phyloP scores from a whole-genome alignment of 2,113 vertebrate genomes.

The Charadrius vociferus region DNA sequence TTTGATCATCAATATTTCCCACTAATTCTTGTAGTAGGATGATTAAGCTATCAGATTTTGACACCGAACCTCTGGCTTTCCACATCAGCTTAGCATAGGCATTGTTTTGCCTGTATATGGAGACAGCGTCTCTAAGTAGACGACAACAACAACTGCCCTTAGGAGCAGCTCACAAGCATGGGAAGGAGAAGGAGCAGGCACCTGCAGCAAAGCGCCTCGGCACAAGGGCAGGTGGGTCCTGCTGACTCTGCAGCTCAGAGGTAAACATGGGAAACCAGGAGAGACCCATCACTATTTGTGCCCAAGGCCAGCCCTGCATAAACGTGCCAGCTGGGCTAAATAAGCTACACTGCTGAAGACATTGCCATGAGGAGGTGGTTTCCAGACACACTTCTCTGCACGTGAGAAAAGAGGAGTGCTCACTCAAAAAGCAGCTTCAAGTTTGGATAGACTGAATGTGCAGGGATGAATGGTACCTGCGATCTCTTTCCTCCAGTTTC shows the following conservation, averaged over 20 bases:
- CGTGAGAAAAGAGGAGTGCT: not conserved
- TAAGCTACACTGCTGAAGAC: not conserved
- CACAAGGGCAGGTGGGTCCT: not conserved
- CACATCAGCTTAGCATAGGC: not conserved
- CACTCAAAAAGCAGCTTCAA: not conserved
- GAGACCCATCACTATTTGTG: not conserved
- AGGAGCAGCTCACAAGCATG: not conserved
- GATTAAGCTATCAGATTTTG: not conserved
- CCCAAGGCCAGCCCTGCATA: not conserved
- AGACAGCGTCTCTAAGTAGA: not conserved
- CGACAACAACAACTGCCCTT: not conserved
- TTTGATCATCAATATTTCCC: not conserved
- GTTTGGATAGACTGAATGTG: not conserved
- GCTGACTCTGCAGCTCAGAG: not conserved
- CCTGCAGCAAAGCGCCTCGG: not conserved
- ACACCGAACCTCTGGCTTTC: not conserved
- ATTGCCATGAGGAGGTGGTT: not conserved
- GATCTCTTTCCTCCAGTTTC: not conserved
- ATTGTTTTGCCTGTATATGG: not conserved
- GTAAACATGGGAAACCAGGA: not conserved
- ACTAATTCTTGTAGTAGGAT: not conserved
- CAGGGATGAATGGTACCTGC: not conserved
- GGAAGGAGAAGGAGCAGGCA: not conserved
- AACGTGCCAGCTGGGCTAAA: not conserved
- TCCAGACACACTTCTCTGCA: not conserved